Conservation (phyloP, 2,113 vertebrate species). For the Steatornis caripensis region DNA sequence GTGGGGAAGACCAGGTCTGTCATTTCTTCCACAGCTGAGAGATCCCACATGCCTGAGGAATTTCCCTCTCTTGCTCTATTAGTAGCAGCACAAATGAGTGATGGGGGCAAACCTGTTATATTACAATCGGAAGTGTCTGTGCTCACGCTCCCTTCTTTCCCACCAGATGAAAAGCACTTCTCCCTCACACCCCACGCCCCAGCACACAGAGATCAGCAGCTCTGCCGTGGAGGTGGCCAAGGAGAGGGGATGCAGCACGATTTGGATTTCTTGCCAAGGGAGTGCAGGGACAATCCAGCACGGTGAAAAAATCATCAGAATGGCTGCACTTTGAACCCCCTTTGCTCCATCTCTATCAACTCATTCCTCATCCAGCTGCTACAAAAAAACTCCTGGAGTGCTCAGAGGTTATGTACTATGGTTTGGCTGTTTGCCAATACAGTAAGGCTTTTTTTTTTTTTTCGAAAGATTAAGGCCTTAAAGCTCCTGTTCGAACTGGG, state of each 20-base stretch:
- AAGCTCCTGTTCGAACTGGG: not conserved
- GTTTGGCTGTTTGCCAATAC: not conserved
- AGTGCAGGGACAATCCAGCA: not conserved
- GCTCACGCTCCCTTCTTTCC: not conserved
- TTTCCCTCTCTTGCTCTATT: not conserved
- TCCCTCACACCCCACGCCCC: not conserved
- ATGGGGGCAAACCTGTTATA: slow-evolving; percentile 8
- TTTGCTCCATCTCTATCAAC: not conserved
- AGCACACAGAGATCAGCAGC: rapidly evolving
- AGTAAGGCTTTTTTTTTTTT: not conserved
- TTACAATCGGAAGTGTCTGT: not conserved
- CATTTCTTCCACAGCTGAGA: not conserved
- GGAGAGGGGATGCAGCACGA: not conserved
- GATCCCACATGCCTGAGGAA: not conserved
- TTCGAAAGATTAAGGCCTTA: not conserved
- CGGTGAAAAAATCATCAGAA: not conserved
- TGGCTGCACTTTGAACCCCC: not conserved
- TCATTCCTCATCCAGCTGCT: slow-evolving; percentile 44
- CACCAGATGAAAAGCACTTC: not conserved
- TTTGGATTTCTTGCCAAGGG: not conserved
- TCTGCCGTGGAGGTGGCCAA: not conserved
- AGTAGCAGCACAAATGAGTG: not conserved
- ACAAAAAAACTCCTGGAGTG: not conserved
- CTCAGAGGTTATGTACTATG: slow-evolving; percentile 21
- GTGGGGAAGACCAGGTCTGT: not conserved